Percentiles rank a stretch among this genome's conserved stretches.
These are phyloP conservation scores for Tragelaphus imberbis DNA, from an alignment of 2,113 vertebrate species.

Conservation along the genomic window DNA sequence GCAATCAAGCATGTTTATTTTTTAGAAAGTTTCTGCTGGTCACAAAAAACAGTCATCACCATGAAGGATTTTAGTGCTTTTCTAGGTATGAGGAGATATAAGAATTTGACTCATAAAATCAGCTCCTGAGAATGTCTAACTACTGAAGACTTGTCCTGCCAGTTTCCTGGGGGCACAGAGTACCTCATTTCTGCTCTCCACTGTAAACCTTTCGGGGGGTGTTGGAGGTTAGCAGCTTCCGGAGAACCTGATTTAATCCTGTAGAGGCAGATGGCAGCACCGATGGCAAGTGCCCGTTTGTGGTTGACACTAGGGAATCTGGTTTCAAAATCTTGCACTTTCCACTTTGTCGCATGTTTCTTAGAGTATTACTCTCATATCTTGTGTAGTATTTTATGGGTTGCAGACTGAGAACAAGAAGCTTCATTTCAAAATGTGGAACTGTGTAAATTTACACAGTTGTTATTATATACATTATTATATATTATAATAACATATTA, in stretches of 20 bases:
- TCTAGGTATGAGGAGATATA: background rate
- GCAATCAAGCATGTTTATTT: background rate
- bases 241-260: background rate
- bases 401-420: background rate
- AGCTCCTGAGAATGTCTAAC: background rate
- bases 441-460: background rate
- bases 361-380: background rate
- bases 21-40: background rate
- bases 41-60: background rate
- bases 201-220: background rate
- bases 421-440: background rate
- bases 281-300: background rate
- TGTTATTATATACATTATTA: no score
- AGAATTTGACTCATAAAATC: background rate
- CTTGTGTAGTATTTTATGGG: background rate
- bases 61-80: background rate
- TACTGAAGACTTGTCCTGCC: background rate
- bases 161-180: background rate
- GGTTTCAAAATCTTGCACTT: background rate
- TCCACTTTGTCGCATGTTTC: background rate
- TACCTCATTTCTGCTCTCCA: background rate
- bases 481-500: no score
- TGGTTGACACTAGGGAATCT: background rate
- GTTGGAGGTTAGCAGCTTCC: background rate
- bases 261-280: background rate